phyloP scores from a whole-genome alignment of 1,140 invertebrate species.

The Calycopis cecrops region DNA sequence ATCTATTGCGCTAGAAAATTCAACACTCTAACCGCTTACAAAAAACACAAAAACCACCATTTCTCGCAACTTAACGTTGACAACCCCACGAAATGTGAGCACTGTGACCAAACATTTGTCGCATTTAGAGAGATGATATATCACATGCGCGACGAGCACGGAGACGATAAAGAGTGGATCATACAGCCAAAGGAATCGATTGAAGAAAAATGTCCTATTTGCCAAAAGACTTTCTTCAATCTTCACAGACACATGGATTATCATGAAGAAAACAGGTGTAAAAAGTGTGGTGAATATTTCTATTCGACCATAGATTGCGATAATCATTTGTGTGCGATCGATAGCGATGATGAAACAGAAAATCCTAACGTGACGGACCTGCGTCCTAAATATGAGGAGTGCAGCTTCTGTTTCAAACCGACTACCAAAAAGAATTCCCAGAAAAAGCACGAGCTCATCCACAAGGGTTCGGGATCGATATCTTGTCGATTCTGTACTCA shows the following conservation, averaged over 20 bases:
- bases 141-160: slow-evolving; percentile 63
- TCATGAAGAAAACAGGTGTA: slow-evolving; percentile 70
- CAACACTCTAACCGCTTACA: slow-evolving; percentile 50
- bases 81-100: slow-evolving; percentile 65
- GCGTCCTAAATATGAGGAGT: slow-evolving; percentile 57
- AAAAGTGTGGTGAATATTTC: slow-evolving; percentile 69
- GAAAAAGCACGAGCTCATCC: slow-evolving; percentile 48
- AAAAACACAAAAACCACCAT: slow-evolving; percentile 67
- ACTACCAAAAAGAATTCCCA: slow-evolving; percentile 52
- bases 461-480: slow-evolving; percentile 57
- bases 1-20: slow-evolving; percentile 67
- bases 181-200: slow-evolving; percentile 54
- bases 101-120: slow-evolving; percentile 67
- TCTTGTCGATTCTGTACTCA: slow-evolving; percentile 66
- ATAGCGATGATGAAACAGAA: slow-evolving; percentile 57
- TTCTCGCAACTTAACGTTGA: slow-evolving; percentile 54
- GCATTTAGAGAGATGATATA: slow-evolving; percentile 63
- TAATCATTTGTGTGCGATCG: slow-evolving; percentile 63
- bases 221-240: slow-evolving; percentile 65
- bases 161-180: slow-evolving; percentile 65
- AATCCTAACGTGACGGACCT: slow-evolving; percentile 23
- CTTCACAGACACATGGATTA: slow-evolving; percentile 64
- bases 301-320: slow-evolving; percentile 54
- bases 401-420: slow-evolving; percentile 68
- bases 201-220: slow-evolving; percentile 63